Conservation (phyloP, 2,113 vertebrate genomes). For the Zootoca vivipara region DNA sequence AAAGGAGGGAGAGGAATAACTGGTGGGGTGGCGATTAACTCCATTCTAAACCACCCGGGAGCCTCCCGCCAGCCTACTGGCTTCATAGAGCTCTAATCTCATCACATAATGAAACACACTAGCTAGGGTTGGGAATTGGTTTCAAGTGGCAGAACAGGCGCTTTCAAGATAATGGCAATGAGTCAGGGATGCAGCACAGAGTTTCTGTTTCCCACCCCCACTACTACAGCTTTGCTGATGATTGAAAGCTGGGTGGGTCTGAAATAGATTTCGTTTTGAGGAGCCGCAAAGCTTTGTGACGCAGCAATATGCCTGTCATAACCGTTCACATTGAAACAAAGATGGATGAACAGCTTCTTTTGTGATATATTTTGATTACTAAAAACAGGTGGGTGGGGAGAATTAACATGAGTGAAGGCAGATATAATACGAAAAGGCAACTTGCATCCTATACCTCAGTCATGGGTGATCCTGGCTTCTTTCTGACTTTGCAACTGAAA, state of each 20-base stretch:
- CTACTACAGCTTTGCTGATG: background rate
- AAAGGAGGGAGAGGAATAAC: conserved; percentile 16
- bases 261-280: background rate
- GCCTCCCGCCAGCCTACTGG: background rate
- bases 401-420: background rate
- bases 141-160: background rate
- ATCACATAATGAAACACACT: background rate
- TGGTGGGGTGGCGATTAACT: conserved; percentile 50
- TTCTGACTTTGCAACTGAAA: background rate
- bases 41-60: conserved; percentile 39
- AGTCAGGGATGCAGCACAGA: background rate
- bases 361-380: background rate
- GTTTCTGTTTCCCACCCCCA: background rate
- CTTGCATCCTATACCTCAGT: background rate
- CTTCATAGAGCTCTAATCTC: too few species aligned
- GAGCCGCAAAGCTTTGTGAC: background rate
- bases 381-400: background rate
- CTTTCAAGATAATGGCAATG: background rate
- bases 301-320: background rate
- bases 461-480: background rate
- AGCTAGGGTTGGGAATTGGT: background rate
- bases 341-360: background rate
- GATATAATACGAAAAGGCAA: background rate
- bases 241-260: background rate
- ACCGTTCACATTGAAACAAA: background rate